These are phyloP conservation scores for Neoaliturus tenellus DNA, from an alignment of 2,888 invertebrate genomes.

Conservation along the genomic window DNA sequence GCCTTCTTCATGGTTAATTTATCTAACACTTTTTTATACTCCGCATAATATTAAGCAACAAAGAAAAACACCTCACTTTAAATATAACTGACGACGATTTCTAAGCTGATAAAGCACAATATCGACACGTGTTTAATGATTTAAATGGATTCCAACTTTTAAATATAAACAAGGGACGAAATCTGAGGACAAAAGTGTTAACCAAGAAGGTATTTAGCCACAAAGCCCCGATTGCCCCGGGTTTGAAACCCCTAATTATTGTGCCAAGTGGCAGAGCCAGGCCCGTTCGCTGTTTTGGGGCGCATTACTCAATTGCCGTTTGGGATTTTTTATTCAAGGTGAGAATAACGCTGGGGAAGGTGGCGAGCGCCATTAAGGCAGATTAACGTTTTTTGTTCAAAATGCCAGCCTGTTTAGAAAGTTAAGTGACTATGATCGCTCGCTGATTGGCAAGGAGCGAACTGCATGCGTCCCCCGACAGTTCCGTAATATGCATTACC, in stretches of 20 bases:
- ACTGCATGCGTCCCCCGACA: slow-evolving; percentile 49
- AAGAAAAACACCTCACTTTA: too few species aligned
- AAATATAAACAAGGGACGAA: too few species aligned
- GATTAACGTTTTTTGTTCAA: slow-evolving; percentile 59
- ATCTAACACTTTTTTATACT: too few species aligned
- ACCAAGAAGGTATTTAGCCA: slow-evolving; percentile 30
- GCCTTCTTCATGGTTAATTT: too few species aligned
- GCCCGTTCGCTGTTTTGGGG: neutral
- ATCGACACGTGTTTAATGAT: slow-evolving; percentile 10
- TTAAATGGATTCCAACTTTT: neutral
- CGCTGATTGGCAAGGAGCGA: slow-evolving; percentile 56
- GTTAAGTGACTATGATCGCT: slow-evolving; percentile 49
- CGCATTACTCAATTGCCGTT: slow-evolving; percentile 48
- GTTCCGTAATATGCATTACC: slow-evolving; percentile 59
- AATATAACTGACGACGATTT: too few species aligned
- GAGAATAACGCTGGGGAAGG: slow-evolving; percentile 28
- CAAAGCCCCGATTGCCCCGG: slow-evolving; percentile 27
- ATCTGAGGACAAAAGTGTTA: neutral
- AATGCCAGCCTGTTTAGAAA: slow-evolving; percentile 53
- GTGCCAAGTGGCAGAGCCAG: neutral
- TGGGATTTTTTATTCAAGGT: slow-evolving; percentile 40
- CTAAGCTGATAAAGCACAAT: neutral
- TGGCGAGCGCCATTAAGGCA: slow-evolving; percentile 56
- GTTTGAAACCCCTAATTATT: slow-evolving; percentile 45
- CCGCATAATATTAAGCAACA: too few species aligned